Base-by-base conservation (phyloP, 2,797 vertebrate genomes). In the Sebastes matsubarae region DNA sequence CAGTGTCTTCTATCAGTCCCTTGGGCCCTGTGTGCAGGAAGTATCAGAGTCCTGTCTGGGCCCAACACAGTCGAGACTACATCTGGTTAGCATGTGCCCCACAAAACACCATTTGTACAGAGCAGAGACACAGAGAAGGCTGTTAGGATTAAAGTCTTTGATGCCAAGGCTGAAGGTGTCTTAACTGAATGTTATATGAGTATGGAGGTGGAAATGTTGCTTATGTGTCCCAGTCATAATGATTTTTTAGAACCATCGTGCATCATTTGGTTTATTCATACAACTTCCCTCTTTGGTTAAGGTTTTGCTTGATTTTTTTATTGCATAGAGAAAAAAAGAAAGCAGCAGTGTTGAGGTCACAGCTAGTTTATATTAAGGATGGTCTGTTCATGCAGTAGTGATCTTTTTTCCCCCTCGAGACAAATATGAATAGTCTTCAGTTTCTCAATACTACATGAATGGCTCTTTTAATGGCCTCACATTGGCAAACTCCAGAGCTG, bases 61-160 rank as follows among this genome's bases (percentile, higher is more conserved):
- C 36, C 67, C n/a, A 46, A 30, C 13, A 61, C 46, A 32, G 77
- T 24, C 11, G 9, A 69, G 59, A 36, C 30, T 60, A 88, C 92
- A 93, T 91, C 91, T 93, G 92, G 90, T 65, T 42, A 64, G 32
- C 92, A 93, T 88, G 86, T 94, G 89, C 24, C 77, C 60, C 6
- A 11, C 59, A 13, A 68, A 77, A 72, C 60, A 65, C 52, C 57
- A n/a, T 59, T 66, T 52, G 27, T 18, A 64, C 50, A 30, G 20
- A 79, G 68, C 27, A n/a, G 58, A 66, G 50, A 36, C 69, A 63
- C 0, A 12, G 11, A 64, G 29, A 32, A 8, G 68, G 16, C 65
- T 64, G 70, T 71, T 14, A 70, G 57, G 50, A 59, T 1, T 36
- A 1, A 8, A 46, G 73, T 16, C 64, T 90, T 82, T 84, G 83